These are phyloP conservation scores for Semaprochilodus insignis DNA, from an alignment of 2,797 vertebrate species.

Conservation along the genomic window DNA sequence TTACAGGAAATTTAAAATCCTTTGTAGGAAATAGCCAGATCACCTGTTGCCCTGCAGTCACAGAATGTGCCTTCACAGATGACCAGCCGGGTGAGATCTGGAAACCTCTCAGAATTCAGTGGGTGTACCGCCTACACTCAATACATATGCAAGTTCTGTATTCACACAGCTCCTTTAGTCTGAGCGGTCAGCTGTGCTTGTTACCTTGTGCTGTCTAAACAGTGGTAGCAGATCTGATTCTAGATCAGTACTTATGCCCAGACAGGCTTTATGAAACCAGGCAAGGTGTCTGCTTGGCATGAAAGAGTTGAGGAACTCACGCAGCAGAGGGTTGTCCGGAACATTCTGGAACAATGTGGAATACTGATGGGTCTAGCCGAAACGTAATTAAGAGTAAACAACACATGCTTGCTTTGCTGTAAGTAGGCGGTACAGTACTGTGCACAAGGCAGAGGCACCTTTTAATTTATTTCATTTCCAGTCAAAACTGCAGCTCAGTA, in stretches of 20 bases:
- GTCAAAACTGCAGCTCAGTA: too few relatives aligned
- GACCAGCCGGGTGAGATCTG: neutral
- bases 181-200: neutral
- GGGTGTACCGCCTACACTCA: neutral
- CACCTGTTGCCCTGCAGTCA: slow-evolving; percentile 1
- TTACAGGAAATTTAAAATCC: neutral
- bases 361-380: slow-evolving; percentile 1
- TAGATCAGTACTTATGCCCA: neutral
- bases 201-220: neutral
- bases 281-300: slow-evolving; percentile 3
- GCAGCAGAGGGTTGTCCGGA: neutral
- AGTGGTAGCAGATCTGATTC: neutral
- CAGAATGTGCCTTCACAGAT: neutral
- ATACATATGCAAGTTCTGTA: neutral
- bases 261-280: neutral
- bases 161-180: neutral
- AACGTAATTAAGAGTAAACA: neutral
- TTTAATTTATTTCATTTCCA: too few relatives aligned
- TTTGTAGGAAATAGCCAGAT: neutral
- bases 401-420: neutral
- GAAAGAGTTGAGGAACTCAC: neutral
- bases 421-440: neutral
- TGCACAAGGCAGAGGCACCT: neutral
- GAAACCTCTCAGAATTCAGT: neutral
- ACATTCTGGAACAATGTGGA: neutral